Evolutionary conservation across 53 echinoderm and acorn worm species (phyloP).

Genomic region (Actinopyga echinites): DNA sequence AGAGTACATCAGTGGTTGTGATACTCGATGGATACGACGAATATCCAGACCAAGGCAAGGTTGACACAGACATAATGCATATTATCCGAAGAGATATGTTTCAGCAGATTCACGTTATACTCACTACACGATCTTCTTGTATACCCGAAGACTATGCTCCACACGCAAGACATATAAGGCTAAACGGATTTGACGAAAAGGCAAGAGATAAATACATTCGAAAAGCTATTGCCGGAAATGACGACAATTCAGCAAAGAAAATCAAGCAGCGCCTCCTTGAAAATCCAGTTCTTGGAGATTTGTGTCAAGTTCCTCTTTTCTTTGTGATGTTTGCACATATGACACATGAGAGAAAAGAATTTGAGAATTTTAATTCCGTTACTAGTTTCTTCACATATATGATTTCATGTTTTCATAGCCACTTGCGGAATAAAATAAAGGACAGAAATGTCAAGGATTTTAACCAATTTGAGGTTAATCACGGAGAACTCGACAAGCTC

Average conservation of each 20-base stretch:
- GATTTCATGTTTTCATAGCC: slow-evolving; percentile 23
- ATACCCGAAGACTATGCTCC: not conserved
- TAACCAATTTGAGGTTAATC: not conserved
- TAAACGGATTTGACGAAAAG: slow-evolving; percentile 11
- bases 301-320: slow-evolving; percentile 22
- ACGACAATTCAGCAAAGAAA: not conserved
- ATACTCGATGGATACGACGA: slow-evolving; percentile 23
- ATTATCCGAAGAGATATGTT: slow-evolving; percentile 11
- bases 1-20: not conserved
- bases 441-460: not conserved
- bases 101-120: not conserved
- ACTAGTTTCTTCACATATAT: not conserved
- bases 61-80: not conserved
- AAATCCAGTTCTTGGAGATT: slow-evolving; percentile 2
- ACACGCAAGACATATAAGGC: not conserved
- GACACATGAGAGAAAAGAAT: not conserved
- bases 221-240: not conserved
- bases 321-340: slow-evolving; percentile 32
- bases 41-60: not conserved
- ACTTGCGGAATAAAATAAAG: not conserved
- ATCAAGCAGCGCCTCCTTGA: not conserved
- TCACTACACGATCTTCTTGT: slow-evolving; percentile 19
- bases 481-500: not conserved
- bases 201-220: slow-evolving; percentile 1
- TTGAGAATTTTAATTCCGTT: not conserved